Base-by-base conservation (phyloP, 2,797 vertebrate species). In the Lepidocolaptes lacrymiger region DNA sequence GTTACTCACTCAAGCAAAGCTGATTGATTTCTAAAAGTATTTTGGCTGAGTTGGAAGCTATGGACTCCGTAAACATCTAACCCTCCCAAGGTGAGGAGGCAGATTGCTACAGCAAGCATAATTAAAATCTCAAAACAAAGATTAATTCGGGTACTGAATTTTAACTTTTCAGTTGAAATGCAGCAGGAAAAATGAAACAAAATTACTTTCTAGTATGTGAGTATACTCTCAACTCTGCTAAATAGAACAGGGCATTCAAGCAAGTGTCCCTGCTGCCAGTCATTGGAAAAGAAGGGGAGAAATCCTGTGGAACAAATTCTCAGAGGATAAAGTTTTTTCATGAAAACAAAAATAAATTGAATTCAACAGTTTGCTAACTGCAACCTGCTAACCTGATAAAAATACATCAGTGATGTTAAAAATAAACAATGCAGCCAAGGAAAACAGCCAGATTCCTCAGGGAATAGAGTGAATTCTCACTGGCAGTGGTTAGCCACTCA, bases 341-440 rank as follows among this genome's bases (percentile, higher is more conserved):
- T 89, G 39, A 96, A 96, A 96, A 82, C 39, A 93, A 88, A 93
- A 93, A 91, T 78, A 96, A 92, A 95, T 89, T 88, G 26, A 81
- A 96, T 93, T 93, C 85, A 91, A 72, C 36, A 17, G 78, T 95
- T 95, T 95, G 10, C 79, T 89, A 91, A 95, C 87, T 93, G 85
- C 58, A 92, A 69, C 76, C 46, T 81, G 26, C 59, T 94, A 93
- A 89, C 62, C 79, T 93, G 89, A 81, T 86, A 92, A 83, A 95
- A 93, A 95, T 78, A 90, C 88, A 89, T 75, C 85, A 92, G 18
- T 76, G 73, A 59, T 75, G 66, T 66, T 89, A 88, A 94, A 93
- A 89, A 84, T 30, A 85, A 89, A 93, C 85, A 75, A 85, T 69
- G 14, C 55, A 86, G 43, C 23, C 58, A 76, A 78, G 39, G 39